A percentile compares a stretch with the other conserved stretches of the same genome.
Evolutionary conservation across 2,797 vertebrate species (phyloP).

Genomic region (Passerculus sandwichensis): DNA sequence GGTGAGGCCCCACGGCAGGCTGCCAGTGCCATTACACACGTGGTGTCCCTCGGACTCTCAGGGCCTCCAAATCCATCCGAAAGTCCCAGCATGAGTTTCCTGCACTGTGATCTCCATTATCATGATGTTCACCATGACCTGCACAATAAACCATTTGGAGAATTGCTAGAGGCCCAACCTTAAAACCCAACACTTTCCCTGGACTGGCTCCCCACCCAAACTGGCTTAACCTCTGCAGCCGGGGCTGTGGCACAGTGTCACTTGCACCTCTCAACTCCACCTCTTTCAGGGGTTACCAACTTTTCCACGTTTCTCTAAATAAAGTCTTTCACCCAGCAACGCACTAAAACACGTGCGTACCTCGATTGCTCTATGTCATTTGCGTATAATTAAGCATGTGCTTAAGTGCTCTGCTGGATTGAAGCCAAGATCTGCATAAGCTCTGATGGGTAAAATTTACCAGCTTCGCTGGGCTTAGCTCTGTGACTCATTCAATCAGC

Average conservation of each 20-base stretch:
- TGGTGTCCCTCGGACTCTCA: neutral
- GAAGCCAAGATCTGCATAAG: slow-evolving; percentile 38
- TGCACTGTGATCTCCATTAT: fast-evolving
- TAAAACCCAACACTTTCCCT: fast-evolving
- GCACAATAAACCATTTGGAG: neutral
- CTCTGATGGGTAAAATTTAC: slow-evolving; percentile 34
- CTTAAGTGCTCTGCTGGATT: slow-evolving; percentile 38
- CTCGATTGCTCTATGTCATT: slow-evolving; percentile 30
- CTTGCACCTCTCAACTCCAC: neutral
- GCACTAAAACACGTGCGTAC: neutral
- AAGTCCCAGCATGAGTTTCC: neutral
- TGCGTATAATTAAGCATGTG: slow-evolving; percentile 61
- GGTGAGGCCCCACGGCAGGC: fast-evolving
- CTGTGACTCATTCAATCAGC: slow-evolving; percentile 22
- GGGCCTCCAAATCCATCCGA: neutral
- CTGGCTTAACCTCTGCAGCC: too few relatives aligned
- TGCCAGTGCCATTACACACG: fast-evolving
- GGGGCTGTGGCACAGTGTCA: neutral
- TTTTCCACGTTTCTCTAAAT: neutral
- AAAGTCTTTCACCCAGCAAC: neutral
- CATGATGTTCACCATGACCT: neutral
- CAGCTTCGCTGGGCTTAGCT: neutral
- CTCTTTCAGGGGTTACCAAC: neutral
- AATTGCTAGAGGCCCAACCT: neutral
- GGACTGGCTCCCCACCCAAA: neutral